These are phyloP conservation scores for Apis florea DNA, from an alignment of 1,140 invertebrate genomes.

Conservation along the genomic window DNA sequence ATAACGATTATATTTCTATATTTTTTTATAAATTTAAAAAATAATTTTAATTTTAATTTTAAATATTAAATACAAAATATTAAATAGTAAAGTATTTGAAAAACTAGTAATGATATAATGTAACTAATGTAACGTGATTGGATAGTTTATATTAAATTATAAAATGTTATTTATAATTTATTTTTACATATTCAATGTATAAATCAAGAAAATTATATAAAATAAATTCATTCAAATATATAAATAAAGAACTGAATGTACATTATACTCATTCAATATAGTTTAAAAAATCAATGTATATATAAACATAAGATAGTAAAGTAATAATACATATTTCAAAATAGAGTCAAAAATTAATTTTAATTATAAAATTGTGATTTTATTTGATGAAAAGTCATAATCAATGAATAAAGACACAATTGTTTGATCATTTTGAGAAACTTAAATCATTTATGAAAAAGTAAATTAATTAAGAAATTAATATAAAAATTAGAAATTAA, in stretches of 20 bases:
- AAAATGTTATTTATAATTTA: not conserved
- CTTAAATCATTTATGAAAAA: not conserved
- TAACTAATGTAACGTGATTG: not conserved
- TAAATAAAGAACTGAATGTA: not conserved
- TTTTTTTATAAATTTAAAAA: not conserved
- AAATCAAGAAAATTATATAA: not conserved
- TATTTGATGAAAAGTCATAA: not conserved
- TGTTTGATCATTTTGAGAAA: not conserved
- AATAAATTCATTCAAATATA: not conserved
- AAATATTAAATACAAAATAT: not conserved
- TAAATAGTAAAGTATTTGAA: not conserved
- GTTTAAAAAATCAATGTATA: not conserved
- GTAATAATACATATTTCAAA: not conserved
- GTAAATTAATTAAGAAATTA: not conserved
- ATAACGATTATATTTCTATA: not conserved
- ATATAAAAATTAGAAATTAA: too few relatives aligned
- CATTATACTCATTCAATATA: not conserved
- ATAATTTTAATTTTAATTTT: not conserved
- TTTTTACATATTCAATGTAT: not conserved
- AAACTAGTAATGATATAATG: too few relatives aligned
- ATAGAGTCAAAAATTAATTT: not conserved
- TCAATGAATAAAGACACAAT: not conserved
- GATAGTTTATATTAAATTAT: not conserved
- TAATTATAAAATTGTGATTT: not conserved
- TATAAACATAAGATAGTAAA: not conserved